Base-by-base conservation (phyloP, 2,797 vertebrate genomes). In the Phrynocephalus vlangalii region DNA sequence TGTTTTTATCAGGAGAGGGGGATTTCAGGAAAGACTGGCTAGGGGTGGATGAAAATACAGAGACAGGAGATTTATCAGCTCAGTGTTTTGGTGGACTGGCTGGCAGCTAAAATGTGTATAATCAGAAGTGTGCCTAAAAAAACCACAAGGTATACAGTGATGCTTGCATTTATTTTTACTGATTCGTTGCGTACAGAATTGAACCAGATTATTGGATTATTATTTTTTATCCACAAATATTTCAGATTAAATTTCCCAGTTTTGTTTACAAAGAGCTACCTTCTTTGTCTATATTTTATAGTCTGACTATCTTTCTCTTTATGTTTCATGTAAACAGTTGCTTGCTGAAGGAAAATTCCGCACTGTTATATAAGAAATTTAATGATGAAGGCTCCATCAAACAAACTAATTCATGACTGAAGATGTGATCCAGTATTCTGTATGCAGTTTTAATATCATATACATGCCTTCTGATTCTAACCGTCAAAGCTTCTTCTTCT, bases 201-300 rank as follows among this genome's bases (percentile, higher is more conserved):
- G 22, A 81, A 68, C 50, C 30, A 28, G 2, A 9, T 26, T 5
- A 13, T 28, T 50, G 28, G 11, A 38, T 48, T 50, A 38, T 66
- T 44, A 44, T 44, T 44, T 79, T 50, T 84, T 52, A 68, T 80
- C 50, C n/a, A 84, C 56, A 33, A 73, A 63, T 79, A 70, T 66
- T 84, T 73, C 70, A 84, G 68, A 75, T n/a, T 38, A 79, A 80
- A 67, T 52, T 26, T 70, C 79, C 22, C 56, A 52, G 22, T 70
- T 68, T 48, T 76, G 16, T 75, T 93, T 91, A 81, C 79, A 88
- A 91, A 88, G 28, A 75, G 18, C 9, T 20, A 78, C 5, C 16
- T 68, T 60, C 33, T 83, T 75, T 68, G 8, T 52, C 78, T 75
- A 11, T 63, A 66, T 82, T 73, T 77, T 76, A 50, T n/a, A 86